Base-by-base conservation (phyloP, 1,140 invertebrate genomes). In the Trichomalopsis sarcophagae region DNA sequence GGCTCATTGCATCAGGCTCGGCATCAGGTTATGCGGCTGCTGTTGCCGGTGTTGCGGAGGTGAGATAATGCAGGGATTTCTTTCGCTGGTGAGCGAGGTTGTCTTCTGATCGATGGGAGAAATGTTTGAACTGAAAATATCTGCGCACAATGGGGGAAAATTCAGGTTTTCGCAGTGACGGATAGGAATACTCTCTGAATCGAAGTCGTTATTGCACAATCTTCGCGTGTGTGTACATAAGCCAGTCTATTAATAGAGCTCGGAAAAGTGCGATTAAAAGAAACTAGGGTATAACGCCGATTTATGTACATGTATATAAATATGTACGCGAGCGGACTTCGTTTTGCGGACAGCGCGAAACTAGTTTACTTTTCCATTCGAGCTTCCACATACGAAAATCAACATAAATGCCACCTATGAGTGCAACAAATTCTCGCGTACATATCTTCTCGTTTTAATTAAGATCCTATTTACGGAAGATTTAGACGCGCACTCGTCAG, bases 371-470 rank as follows among this genome's bases (percentile, higher is more conserved):
- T 71, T 30, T n/a, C 27, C 40, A 81, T 68, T 55, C 21, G 40
- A n/a, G n/a, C 36, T 40, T 40, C 40, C n/a, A n/a, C 33, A 33
- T 40, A 40, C 7, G 40, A 40, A 40, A 40, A 40, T 40, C 40
- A 5, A 73, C 73, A 17, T 36, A 73, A 81, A 44, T 50, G 27
- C 13, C 68, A 50, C 21, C 17, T 44, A 11, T 27, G 17, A 9
- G 4, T n/a, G 17, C 21, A 21, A 62, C 66, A 55, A 75, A 14
- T 71, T 7, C 17, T n/a, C 23, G 21, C 33, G 33, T 33, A 73
- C 55, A n/a, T 23, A 81, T 33, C 44, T 73, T 33, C 68, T 73
- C 23, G 33, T 50, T 69, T 73, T 81, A 81, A 81, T 81, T 71
- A 73, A 81, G 71, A 81, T 50, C 44, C 50, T 81, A 81, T 73